Percentiles rank a stretch among this genome's conserved stretches.
phyloP scores from a whole-genome alignment of 2,888 invertebrate genomes.

The Pardosa pseudoannulata region DNA sequence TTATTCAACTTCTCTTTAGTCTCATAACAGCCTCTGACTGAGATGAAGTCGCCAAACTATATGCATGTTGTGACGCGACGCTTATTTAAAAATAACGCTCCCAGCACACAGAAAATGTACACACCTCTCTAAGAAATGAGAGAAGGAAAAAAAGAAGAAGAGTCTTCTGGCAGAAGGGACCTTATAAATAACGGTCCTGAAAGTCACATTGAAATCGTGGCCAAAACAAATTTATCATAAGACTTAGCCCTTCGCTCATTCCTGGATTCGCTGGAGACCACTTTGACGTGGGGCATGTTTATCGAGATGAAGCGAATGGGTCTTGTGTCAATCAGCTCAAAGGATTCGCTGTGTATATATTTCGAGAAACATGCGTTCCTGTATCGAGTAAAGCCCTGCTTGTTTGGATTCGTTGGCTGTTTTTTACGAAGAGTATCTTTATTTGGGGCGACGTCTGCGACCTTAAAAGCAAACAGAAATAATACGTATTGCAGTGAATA shows the following conservation, averaged over 20 bases:
- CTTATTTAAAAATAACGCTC: conserved; percentile 5
- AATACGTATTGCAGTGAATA: no score
- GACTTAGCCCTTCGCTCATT: background rate
- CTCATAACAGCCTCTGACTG: background rate
- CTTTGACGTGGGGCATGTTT: no score
- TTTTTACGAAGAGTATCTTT: no score
- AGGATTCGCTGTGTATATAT: no score
- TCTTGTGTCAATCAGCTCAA: no score
- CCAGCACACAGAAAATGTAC: background rate
- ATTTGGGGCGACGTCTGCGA: no score
- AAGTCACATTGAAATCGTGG: conserved; percentile 46
- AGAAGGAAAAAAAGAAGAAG: background rate
- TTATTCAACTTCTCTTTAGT: background rate
- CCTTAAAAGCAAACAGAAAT: no score
- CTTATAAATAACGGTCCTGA: conserved; percentile 42
- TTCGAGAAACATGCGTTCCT: no score
- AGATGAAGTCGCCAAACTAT: background rate
- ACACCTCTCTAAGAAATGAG: background rate
- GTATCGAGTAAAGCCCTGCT: no score
- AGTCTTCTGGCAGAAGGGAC: background rate
- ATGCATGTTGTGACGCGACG: background rate
- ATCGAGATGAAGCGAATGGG: no score
- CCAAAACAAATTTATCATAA: conserved; percentile 56
- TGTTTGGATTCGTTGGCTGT: no score
- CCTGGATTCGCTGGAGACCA: no score